Percentiles rank a stretch among this genome's conserved stretches.
These are phyloP conservation scores for Platyura marginata DNA, from an alignment of 1,140 invertebrate species.

Conservation along the genomic window DNA sequence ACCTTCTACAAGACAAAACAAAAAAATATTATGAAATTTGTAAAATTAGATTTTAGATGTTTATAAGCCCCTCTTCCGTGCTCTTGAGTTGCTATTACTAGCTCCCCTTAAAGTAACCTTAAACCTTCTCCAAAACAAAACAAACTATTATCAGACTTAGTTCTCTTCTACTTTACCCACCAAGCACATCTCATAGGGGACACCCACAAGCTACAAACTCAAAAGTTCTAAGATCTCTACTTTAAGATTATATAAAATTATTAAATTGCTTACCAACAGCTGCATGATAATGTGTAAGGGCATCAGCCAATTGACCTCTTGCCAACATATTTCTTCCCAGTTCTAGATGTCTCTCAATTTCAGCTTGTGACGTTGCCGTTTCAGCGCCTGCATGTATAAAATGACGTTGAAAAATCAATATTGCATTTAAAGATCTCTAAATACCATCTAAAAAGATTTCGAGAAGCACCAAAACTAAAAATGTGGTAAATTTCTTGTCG, in stretches of 20 bases:
- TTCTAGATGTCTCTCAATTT: slow-evolving; percentile 85
- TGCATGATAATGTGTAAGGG: slow-evolving; percentile 92
- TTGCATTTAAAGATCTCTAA: not conserved
- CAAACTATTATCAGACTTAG: too few relatives aligned
- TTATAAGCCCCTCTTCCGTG: too few relatives aligned
- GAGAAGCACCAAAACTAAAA: slow-evolving; percentile 16
- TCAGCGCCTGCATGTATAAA: slow-evolving; percentile 33
- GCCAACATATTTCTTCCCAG: slow-evolving; percentile 80
- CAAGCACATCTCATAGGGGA: too few relatives aligned
- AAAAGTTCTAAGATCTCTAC: too few relatives aligned
- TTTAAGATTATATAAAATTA: slow-evolving; percentile 2
- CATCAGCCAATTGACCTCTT: slow-evolving; percentile 86
- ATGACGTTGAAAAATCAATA: slow-evolving; percentile 1
- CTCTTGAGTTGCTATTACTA: too few relatives aligned
- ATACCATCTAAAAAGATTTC: slow-evolving; percentile 22
- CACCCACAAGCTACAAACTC: too few relatives aligned
- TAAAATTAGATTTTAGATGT: too few relatives aligned
- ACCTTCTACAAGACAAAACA: slow-evolving; percentile 71
- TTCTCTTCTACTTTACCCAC: too few relatives aligned
- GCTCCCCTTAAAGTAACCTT: too few relatives aligned
- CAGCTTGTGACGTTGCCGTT: slow-evolving; percentile 40
- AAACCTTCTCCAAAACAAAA: too few relatives aligned
- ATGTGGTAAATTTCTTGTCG: slow-evolving; percentile 18
- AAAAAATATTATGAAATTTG: too few relatives aligned
- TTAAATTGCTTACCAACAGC: slow-evolving; percentile 87